Conservation (phyloP, 2,888 invertebrate genomes). For the Eulithis testata region DNA sequence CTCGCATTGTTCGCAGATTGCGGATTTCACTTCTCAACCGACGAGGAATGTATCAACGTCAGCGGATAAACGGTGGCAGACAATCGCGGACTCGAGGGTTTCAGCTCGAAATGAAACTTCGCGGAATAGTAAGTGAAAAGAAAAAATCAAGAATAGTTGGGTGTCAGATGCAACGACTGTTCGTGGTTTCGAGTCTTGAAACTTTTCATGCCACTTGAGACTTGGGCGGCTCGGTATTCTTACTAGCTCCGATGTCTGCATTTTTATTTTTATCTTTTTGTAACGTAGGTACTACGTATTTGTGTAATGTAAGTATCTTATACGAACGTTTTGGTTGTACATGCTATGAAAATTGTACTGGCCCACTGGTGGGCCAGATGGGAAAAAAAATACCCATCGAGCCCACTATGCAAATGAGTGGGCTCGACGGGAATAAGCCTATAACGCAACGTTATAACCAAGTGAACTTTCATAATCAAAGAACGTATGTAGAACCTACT, state of each 20-base stretch:
- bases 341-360: no score
- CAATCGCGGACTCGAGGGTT: slow-evolving; percentile 57
- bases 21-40: slow-evolving; percentile 51
- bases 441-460: no score
- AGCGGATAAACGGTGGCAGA: slow-evolving; percentile 57
- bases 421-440: no score
- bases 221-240: slow-evolving; percentile 44
- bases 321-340: no score
- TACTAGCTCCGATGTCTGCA: slow-evolving; percentile 29
- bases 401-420: no score
- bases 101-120: slow-evolving; percentile 71
- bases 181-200: slow-evolving; percentile 66
- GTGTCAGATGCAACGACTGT: slow-evolving; percentile 79
- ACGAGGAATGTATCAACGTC: slow-evolving; percentile 67
- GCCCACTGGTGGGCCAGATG: no score
- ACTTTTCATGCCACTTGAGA: slow-evolving; percentile 58
- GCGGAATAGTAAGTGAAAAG: slow-evolving; percentile 69
- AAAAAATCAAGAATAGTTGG: slow-evolving; percentile 69
- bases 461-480: no score
- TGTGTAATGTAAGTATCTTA: neutral
- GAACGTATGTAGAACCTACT: no score
- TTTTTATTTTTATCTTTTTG: slow-evolving; percentile 13
- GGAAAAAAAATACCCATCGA: no score
- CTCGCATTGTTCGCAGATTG: slow-evolving; percentile 60
- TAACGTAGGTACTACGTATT: neutral